Evolutionary conservation across 2,113 vertebrate species (phyloP).

Genomic region (Rousettus leschenaultii): DNA sequence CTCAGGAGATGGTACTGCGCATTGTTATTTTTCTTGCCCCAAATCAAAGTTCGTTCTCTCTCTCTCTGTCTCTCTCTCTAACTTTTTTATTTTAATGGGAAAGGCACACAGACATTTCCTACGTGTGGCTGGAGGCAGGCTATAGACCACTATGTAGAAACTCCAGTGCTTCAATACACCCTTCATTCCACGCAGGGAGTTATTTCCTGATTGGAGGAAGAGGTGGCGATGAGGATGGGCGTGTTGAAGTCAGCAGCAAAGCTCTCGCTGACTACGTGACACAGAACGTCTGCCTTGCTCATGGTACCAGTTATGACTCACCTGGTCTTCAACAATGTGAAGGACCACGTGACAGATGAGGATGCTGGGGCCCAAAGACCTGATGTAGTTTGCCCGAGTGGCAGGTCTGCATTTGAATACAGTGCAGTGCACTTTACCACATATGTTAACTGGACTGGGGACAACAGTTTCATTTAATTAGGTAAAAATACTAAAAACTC

Average conservation of each 20-base stretch:
- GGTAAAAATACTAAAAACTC: background rate
- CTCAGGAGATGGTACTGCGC: background rate
- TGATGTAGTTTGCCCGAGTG: background rate
- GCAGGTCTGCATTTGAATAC: background rate
- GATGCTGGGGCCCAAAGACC: background rate
- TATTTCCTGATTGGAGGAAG: background rate
- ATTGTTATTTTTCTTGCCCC: background rate
- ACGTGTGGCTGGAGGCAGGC: background rate
- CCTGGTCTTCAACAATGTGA: background rate
- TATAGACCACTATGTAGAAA: background rate
- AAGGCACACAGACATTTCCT: background rate
- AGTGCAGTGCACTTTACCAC: too few relatives aligned
- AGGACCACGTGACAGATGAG: background rate
- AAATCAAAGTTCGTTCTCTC: conserved; percentile 24
- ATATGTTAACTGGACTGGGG: background rate
- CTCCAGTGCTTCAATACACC: background rate
- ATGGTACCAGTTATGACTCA: background rate
- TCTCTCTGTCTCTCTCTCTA: background rate
- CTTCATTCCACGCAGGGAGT: background rate
- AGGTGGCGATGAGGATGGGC: background rate
- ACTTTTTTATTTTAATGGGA: background rate
- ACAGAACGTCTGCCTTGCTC: background rate
- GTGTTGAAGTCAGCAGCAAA: background rate
- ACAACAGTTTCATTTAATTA: background rate
- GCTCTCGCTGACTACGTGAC: background rate